Evolutionary conservation across 92 coral and sea anemone species (phyloP).

Genomic region (Palythoa grandis): DNA sequence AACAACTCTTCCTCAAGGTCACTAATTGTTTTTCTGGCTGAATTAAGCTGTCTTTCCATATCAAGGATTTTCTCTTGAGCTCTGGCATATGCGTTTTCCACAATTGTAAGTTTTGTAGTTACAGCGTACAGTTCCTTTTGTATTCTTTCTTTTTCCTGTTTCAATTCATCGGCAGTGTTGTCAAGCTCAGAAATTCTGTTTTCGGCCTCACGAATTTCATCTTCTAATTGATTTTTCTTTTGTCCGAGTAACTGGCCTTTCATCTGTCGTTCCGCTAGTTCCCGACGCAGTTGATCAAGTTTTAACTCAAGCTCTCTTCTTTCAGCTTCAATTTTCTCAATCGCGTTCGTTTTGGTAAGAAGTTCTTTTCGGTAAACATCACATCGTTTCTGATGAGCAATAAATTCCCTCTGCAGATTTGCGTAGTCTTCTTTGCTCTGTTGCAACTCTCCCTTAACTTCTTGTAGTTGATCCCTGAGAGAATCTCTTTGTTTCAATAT

Average conservation of each 20-base stretch:
- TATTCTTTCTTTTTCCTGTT: conserved; percentile 80
- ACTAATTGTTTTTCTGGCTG: conserved; percentile 74
- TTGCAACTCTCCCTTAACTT: conserved; percentile 77
- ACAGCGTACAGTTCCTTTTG: conserved; percentile 72
- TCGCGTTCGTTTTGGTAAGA: conserved; percentile 72
- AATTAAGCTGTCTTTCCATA: conserved; percentile 70
- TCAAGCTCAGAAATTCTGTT: conserved; percentile 80
- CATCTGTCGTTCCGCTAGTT: conserved; percentile 76
- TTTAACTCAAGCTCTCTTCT: conserved; percentile 61
- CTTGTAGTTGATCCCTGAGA: conserved; percentile 76
- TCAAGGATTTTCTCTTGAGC: conserved; percentile 89
- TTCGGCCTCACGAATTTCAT: conserved; percentile 76
- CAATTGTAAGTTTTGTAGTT: conserved; percentile 65
- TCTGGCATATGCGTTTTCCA: conserved; percentile 73
- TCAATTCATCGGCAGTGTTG: conserved; percentile 47
- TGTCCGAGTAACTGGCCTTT: conserved; percentile 74
- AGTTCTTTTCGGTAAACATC: conserved; percentile 89
- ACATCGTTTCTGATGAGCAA: conserved; percentile 93
- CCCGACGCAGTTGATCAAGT: conserved; percentile 71
- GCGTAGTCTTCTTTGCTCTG: conserved; percentile 81
- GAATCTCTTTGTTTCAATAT: conserved; percentile 85
- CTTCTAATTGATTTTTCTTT: conserved; percentile 76
- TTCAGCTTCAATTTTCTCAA: conserved; percentile 82
- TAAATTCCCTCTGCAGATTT: conserved; percentile 83
- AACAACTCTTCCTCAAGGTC: conserved; percentile 85